These are phyloP conservation scores for Acridotheres tristis DNA, from an alignment of 2,797 vertebrate species.

Conservation along the genomic window DNA sequence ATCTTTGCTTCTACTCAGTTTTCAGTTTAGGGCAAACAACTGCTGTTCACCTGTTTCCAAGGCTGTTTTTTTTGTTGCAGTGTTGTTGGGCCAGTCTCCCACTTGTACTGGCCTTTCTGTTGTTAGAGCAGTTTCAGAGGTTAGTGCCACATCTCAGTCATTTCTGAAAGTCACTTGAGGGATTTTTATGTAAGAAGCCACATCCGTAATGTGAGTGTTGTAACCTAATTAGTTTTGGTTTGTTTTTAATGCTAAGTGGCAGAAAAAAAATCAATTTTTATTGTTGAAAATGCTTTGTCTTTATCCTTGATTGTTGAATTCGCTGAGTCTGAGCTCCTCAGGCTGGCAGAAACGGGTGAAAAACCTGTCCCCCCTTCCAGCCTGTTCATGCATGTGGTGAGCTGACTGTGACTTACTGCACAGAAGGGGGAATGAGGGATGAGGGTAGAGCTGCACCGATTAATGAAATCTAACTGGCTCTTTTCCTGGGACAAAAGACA, in stretches of 20 bases:
- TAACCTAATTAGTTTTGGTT: not conserved
- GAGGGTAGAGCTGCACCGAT: not conserved
- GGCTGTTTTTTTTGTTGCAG: not conserved
- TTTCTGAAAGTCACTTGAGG: not conserved
- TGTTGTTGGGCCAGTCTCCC: not conserved
- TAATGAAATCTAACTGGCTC: not conserved
- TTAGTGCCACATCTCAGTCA: not conserved
- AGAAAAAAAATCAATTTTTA: not conserved
- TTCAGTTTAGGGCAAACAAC: not conserved
- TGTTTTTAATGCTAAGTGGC: not conserved
- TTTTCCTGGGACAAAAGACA: not conserved
- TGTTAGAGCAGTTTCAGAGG: not conserved
- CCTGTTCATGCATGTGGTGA: accelerated
- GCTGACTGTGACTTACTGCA: not conserved
- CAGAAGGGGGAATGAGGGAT: not conserved
- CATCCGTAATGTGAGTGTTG: not conserved
- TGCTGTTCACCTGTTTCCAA: not conserved
- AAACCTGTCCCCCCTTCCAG: not conserved
- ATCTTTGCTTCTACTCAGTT: not conserved
- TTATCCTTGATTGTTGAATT: not conserved
- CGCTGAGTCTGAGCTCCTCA: not conserved
- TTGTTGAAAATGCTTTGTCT: not conserved
- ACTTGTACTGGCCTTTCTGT: not conserved
- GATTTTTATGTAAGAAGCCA: not conserved
- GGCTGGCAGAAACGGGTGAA: not conserved